Evolutionary conservation across 2,888 invertebrate species (phyloP).

Genomic region (Macropis europaea): DNA sequence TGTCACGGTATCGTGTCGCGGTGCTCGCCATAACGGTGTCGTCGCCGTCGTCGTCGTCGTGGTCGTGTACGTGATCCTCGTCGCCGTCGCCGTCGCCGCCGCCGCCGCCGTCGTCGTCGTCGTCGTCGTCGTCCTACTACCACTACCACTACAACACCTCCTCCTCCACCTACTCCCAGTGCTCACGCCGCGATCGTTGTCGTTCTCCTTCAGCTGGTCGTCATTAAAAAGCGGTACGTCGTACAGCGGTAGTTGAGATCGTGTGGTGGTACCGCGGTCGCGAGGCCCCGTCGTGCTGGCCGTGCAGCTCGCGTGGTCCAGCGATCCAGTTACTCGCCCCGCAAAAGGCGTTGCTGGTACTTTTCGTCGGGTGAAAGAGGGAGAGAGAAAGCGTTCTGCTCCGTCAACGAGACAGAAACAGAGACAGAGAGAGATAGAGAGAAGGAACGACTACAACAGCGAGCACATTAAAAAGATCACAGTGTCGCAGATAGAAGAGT

Average conservation of each 20-base stretch:
- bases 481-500: conserved; percentile 25
- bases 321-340: conserved; percentile 54
- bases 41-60: conserved; percentile 52
- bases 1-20: conserved; percentile 64
- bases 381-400: conserved; percentile 23
- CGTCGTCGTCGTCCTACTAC: conserved; percentile 33
- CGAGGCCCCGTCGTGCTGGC: conserved; percentile 49
- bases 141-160: too few relatives aligned
- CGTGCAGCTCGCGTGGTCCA: conserved; percentile 63
- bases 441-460: conserved; percentile 1
- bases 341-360: conserved; percentile 55
- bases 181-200: conserved; percentile 19
- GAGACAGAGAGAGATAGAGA: neutral
- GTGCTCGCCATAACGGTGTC: conserved; percentile 61
- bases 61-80: conserved; percentile 36
- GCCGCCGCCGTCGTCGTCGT: conserved; percentile 5
- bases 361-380: conserved; percentile 40
- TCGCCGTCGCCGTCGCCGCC: conserved; percentile 47
- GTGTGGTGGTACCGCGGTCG: conserved; percentile 46
- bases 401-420: conserved; percentile 20
- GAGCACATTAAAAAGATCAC: too few relatives aligned
- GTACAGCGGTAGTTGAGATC: conserved; percentile 14
- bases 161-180: too few relatives aligned
- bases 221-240: conserved; percentile 14
- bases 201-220: neutral